Evolutionary conservation across 2,888 invertebrate species (phyloP).

Genomic region (Spilosoma lubricipeda): DNA sequence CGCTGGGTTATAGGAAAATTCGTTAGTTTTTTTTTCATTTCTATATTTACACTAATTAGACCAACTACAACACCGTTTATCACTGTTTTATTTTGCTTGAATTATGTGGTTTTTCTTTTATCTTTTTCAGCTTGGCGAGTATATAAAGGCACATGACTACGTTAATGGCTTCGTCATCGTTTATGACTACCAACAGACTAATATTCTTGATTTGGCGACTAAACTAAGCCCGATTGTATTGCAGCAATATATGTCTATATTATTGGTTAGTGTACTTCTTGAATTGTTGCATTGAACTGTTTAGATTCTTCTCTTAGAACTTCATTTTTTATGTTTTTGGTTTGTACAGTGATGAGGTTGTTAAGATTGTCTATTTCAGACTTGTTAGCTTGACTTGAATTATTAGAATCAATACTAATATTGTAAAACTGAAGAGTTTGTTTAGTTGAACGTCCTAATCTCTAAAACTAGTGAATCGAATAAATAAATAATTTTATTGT

Average conservation of each 20-base stretch:
- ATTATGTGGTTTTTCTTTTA: background rate
- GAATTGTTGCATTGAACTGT: background rate
- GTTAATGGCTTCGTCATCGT: slow-evolving; percentile 45
- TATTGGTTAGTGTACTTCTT: slow-evolving; percentile 44
- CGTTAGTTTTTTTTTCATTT: no score
- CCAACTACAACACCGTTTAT: no score
- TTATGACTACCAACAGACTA: slow-evolving; percentile 42
- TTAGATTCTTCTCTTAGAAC: background rate
- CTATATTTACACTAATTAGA: no score
- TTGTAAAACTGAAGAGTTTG: background rate
- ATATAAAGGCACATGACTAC: slow-evolving; percentile 54
- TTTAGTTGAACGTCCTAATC: no score
- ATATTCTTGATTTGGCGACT: slow-evolving; percentile 44
- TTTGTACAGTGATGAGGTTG: background rate
- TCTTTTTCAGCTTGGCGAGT: slow-evolving; percentile 44
- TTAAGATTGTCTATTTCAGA: background rate
- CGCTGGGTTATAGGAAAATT: no score
- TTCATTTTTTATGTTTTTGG: background rate
- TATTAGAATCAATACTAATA: background rate
- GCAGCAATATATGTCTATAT: slow-evolving; percentile 45
- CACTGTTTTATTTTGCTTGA: no score
- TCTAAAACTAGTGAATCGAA: no score
- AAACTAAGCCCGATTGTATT: slow-evolving; percentile 46
- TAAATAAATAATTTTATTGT: no score
- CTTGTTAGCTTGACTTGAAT: background rate